Conservation (phyloP, 2,113 vertebrate genomes). For the Peromyscus leucopus region DNA sequence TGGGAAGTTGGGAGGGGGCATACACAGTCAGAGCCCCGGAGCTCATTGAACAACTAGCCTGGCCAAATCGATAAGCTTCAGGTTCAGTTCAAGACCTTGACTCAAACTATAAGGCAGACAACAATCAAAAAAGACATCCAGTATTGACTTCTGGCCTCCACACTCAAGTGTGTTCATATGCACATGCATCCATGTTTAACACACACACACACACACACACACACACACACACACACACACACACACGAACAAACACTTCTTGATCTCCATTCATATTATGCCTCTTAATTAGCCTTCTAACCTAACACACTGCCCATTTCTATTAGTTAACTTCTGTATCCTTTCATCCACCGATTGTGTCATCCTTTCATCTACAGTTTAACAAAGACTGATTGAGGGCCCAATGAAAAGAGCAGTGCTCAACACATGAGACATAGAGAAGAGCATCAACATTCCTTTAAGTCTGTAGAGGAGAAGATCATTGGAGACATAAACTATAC, state of each 20-base stretch:
- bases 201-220: not conserved
- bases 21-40: not conserved
- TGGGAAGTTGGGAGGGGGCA: not conserved
- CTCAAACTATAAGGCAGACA: not conserved
- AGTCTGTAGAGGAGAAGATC: not conserved
- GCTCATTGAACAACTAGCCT: not conserved
- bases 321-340: not conserved
- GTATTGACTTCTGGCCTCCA: not conserved
- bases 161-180: no score
- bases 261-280: not conserved
- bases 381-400: not conserved
- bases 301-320: not conserved
- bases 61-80: not conserved
- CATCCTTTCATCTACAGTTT: not conserved
- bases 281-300: not conserved
- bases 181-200: not conserved
- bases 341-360: not conserved
- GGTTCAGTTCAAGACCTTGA: not conserved
- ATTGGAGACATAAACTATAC: constrained; percentile 4
- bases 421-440: not conserved
- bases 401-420: not conserved
- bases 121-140: not conserved
- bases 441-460: not conserved
- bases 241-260: not conserved
- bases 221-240: not conserved